Evolutionary conservation across 2,888 invertebrate genomes (phyloP), one percentile per base, ranked within the genome.

Genomic region (Phaedon cochleariae): DNA sequence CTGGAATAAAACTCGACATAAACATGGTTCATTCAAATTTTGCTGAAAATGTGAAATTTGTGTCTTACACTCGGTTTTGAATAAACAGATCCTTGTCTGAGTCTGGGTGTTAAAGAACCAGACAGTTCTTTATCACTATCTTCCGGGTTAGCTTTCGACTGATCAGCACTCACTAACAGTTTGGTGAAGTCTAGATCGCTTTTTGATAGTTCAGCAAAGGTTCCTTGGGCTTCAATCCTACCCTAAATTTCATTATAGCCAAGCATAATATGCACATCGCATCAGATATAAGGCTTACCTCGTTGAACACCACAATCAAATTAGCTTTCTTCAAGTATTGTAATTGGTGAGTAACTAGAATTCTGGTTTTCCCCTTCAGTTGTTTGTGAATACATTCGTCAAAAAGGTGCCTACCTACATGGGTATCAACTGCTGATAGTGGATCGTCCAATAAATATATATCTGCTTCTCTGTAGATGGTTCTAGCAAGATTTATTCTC

Each of bases 281-380:
- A 10, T 9, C n/a, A 26, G 20, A 3, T n/a, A n/a, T 41, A 15
- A n/a, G 6, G 69, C 76, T 75, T 64, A 77, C 92, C 79, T 91
- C 89, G 63, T 88, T 87, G 29, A 93, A 78, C 54, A 92, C 86
- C 68, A 92, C 80, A 61, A 92, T 86, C 62, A 86, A 85, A 79
- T 92, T 90, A 0, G 89, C 91, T 20, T 86, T 78, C 73, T 88
- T 88, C 41, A 92, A 85, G 75, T 92, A 92, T 77, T 95, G 95
- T 41, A 94, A 83, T 80, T 95, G 95, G 82, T 96, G 95, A 0
- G 95, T 95, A 63, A 94, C 92, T n/a, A 95, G 86, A 69, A 95
- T 88, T 41, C 92, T 85, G 0, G 92, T 91, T 77, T 90, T 89
- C 64, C 89, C 84, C 9, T 84, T 81, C 67, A 87, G 76, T 64